Percentiles rank a stretch among this genome's conserved stretches.
Conservation (phyloP, 1,140 invertebrate genomes). For the Parapsyche elsis region DNA sequence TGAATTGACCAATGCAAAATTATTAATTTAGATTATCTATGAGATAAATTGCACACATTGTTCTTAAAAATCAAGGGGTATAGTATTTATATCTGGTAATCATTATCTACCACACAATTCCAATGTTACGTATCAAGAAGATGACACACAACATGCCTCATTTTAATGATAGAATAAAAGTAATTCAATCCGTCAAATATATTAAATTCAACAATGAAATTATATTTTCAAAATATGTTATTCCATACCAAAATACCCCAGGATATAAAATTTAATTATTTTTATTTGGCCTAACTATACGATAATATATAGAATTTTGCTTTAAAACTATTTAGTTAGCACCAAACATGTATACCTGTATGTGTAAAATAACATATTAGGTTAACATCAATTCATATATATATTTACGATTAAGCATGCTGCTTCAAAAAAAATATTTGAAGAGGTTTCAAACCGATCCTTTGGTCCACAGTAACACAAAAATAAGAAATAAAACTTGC, state of each 20-base stretch:
- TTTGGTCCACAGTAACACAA: slow-evolving; percentile 50
- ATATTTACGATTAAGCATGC: slow-evolving; percentile 17
- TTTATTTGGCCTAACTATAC: slow-evolving; percentile 54
- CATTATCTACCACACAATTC: too few relatives aligned
- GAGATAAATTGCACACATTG: slow-evolving; percentile 50
- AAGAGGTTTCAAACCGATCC: slow-evolving; percentile 38
- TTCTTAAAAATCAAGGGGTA: slow-evolving; percentile 22
- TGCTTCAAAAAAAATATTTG: not conserved
- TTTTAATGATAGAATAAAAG: slow-evolving; percentile 3
- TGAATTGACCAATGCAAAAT: slow-evolving; percentile 37
- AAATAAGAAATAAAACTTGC: slow-evolving; percentile 35
- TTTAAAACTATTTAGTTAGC: slow-evolving; percentile 57
- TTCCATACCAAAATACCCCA: slow-evolving; percentile 49
- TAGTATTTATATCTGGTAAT: not conserved
- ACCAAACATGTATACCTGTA: slow-evolving; percentile 57
- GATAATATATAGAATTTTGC: slow-evolving; percentile 52
- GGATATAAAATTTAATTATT: slow-evolving; percentile 46
- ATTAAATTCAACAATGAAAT: slow-evolving; percentile 52
- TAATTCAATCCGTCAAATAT: slow-evolving; percentile 25
- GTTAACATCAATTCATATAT: slow-evolving; percentile 37
- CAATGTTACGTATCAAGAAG: not conserved
- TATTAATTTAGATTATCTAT: slow-evolving; percentile 24
- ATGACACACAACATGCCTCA: not conserved
- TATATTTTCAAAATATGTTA: slow-evolving; percentile 47
- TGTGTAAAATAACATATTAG: slow-evolving; percentile 50